Evolutionary conservation across 2,888 invertebrate genomes (phyloP), one percentile per base, ranked within the genome.

Genomic region (Tholera decimalis): DNA sequence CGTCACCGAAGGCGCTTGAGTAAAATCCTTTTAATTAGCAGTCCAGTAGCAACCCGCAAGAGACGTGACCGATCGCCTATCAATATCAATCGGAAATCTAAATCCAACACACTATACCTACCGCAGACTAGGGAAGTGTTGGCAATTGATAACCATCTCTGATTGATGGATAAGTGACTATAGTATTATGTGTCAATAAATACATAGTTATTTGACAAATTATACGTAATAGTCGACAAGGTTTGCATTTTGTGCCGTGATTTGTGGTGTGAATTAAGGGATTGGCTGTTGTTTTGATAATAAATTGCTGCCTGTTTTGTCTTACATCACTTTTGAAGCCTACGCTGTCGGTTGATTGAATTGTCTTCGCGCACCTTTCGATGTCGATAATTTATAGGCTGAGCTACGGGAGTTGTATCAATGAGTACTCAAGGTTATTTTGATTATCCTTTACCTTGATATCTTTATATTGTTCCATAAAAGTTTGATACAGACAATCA

Each of bases 51-150:
- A 83, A 74, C 66, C 64, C 64, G 63, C n/a, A 30, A 51, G 15
- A 63, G 74, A 94, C 94, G 94, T 94, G 95, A 93, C 89, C 91
- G 92, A 92, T 94, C 89, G 88, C 71, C 79, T 87, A 89, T 91
- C 91, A 89, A 91, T 92, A 90, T 83, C 88, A 87, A 93, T 93
- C 90, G 86, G 85, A 85, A 88, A 88, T 88, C 88, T 90, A 87
- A 89, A 91, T 92, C 89, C 89, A 85, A 79, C 79, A 71, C 79
- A 73, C 61, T 79, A 74, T 88, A 91, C 93, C 94, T 94, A 94
- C 93, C 94, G 94, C 94, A 93, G 93, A 65, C 47, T 56, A 79
- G 77, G 78, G 83, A 87, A 83, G 82, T 78, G 71, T 80, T 72
- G 72, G 54, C 65, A 54, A 62, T 55, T 67, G 81, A 74, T 76